These are phyloP conservation scores for Thaleichthys pacificus DNA, from an alignment of 2,797 vertebrate genomes.

Conservation along the genomic window DNA sequence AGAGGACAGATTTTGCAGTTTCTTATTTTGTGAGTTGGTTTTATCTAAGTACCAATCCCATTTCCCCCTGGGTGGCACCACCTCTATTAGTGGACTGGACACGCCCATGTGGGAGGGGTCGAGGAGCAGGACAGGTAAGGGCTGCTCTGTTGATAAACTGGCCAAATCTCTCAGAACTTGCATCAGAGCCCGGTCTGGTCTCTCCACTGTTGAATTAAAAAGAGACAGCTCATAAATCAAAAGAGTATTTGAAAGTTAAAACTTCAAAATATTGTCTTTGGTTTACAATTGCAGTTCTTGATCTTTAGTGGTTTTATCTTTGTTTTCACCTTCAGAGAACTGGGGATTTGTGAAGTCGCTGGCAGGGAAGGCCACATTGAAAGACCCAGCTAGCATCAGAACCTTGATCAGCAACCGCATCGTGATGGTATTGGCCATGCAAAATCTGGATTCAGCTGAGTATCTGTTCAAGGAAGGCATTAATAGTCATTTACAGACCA, in stretches of 20 bases:
- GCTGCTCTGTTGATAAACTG: neutral
- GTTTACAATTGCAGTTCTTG: neutral
- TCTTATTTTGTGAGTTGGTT: conserved; percentile 46
- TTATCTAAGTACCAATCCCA: conserved; percentile 51
- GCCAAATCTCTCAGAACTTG: conserved; percentile 43
- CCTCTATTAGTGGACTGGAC: conserved; percentile 19
- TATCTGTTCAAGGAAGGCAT: conserved; percentile 13
- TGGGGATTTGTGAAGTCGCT: conserved; percentile 29
- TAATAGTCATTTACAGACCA: too few species aligned
- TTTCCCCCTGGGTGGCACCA: conserved; percentile 22
- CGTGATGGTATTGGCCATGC: neutral
- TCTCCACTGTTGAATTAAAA: conserved; percentile 29
- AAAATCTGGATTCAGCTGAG: neutral
- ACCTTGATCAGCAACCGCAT: conserved; percentile 56
- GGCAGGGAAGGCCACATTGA: conserved; percentile 43
- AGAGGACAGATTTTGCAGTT: conserved; percentile 62
- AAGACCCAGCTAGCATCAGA: conserved; percentile 53
- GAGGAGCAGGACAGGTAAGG: conserved; percentile 11
- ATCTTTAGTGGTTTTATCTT: neutral
- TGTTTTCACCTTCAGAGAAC: conserved; percentile 29
- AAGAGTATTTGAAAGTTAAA: neutral
- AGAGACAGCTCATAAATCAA: neutral
- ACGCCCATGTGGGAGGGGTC: conserved; percentile 1
- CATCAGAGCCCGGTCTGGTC: conserved; percentile 40
- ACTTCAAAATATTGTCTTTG: neutral